These are phyloP conservation scores for Microchrysa polita DNA, from an alignment of 2,888 invertebrate genomes.

Conservation along the genomic window DNA sequence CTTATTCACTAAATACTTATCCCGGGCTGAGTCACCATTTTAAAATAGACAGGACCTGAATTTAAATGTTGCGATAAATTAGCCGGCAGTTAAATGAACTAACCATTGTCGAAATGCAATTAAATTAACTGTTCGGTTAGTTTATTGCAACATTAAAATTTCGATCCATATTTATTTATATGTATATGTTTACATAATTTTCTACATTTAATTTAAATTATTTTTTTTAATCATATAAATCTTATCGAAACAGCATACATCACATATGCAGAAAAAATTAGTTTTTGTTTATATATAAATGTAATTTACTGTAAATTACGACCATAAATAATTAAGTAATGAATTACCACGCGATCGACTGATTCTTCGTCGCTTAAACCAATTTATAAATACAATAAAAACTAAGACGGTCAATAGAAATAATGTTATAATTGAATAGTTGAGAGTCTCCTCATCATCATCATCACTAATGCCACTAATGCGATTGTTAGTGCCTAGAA, in stretches of 20 bases:
- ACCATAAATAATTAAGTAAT: slow-evolving; percentile 50
- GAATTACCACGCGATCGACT: slow-evolving; percentile 49
- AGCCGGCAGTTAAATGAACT: too few species aligned
- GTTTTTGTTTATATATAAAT: slow-evolving; percentile 16
- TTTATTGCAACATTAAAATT: too few species aligned
- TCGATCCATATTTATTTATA: too few species aligned
- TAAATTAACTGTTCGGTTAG: too few species aligned
- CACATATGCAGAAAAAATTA: not conserved
- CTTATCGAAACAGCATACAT: too few species aligned
- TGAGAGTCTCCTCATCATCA: slow-evolving; percentile 54
- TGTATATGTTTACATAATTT: too few species aligned
- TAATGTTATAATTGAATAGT: slow-evolving; percentile 54
- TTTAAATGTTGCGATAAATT: too few species aligned
- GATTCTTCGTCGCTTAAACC: slow-evolving; percentile 54
- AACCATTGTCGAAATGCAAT: too few species aligned
- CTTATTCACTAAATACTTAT: too few species aligned
- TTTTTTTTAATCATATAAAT: not conserved
- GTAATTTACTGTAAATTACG: slow-evolving; percentile 32
- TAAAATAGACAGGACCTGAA: too few species aligned
- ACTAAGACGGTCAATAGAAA: slow-evolving; percentile 55
- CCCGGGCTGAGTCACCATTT: too few species aligned
- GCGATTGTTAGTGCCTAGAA: slow-evolving; percentile 17
- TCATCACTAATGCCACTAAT: not conserved
- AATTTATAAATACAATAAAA: slow-evolving; percentile 55
- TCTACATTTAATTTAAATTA: not conserved